Percentiles rank a stretch among this genome's conserved stretches.
These are phyloP conservation scores for Homalodisca vitripennis DNA, from an alignment of 1,140 invertebrate genomes.

Conservation along the genomic window DNA sequence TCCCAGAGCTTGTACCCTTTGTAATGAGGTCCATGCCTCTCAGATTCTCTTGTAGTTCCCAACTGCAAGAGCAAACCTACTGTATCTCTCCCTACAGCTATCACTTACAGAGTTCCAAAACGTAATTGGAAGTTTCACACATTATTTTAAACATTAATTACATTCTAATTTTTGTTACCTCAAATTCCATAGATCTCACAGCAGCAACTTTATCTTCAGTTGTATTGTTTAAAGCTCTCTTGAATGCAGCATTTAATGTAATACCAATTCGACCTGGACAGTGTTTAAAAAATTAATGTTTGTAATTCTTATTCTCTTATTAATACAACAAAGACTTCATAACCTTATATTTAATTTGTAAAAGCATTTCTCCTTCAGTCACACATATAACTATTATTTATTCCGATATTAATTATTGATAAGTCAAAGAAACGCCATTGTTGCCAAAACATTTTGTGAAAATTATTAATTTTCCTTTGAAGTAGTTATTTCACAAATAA, in stretches of 20 bases:
- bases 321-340: too few relatives aligned
- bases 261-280: constrained; percentile 53
- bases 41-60: not conserved
- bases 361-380: too few relatives aligned
- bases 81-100: not conserved
- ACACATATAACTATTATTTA: too few relatives aligned
- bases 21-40: too few relatives aligned
- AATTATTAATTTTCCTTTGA: too few relatives aligned
- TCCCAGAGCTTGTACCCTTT: not conserved
- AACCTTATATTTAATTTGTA: too few relatives aligned
- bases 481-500: too few relatives aligned
- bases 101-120: not conserved
- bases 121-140: not conserved
- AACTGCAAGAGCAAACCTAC: not conserved
- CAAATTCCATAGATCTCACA: constrained; percentile 51
- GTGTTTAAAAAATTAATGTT: too few relatives aligned
- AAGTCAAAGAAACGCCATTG: too few relatives aligned
- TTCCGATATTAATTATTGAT: too few relatives aligned
- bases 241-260: constrained; percentile 50
- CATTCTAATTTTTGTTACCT: constrained; percentile 38
- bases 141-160: not conserved
- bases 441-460: too few relatives aligned
- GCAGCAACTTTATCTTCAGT: constrained; percentile 50
- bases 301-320: too few relatives aligned
- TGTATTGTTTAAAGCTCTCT: constrained; percentile 48